Base-by-base conservation (phyloP, 2,888 invertebrate species). In the Mythimna lalbum region DNA sequence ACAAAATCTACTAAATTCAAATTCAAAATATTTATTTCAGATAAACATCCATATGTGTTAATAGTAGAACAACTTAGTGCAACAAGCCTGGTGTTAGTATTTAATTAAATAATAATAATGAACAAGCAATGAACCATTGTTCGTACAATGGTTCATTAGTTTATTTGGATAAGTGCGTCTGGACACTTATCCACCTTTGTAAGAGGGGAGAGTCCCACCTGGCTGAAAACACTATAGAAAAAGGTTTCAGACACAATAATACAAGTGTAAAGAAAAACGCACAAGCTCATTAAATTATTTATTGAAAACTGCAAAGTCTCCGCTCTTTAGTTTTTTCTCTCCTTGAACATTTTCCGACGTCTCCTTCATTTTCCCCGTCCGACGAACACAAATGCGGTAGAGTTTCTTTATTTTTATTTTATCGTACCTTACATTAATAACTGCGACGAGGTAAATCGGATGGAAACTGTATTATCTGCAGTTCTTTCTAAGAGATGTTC, bases 381-480 rank as follows among this genome's bases (percentile, higher is more conserved):
- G 0, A 2, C 6, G 6, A 73, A 59, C 39, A 33, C n/a, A 52
- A 53, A 39, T 39, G 31, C 53, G 27, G 27, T 61, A 10, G 33
- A 52, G n/a, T 31, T 49, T 6, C n/a, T 2, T 59, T 57, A 39
- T 66, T 76, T 75, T 79, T 60, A 63, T 80, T 80, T 75, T 21
- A 63, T 63, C 33, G 53, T 36, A 53, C 17, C 49, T 12, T 19
- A 59, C 57, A 52, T 53, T 76, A 17, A 53, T 64, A 59, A 50
- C 56, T 57, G 47, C 52, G 33, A 33, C 33, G 19, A 66, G 21
- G 27, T 74, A 59, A 74, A 66, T 80, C 62, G 53, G 39, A 67
- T 59, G 67, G 68, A 75, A 76, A 67, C 36, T 33, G 33, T n/a
- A 33, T 76, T 75, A 62, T 67, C 68, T 75, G 49, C 49, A 75